A percentile compares a stretch with the other conserved stretches of the same genome.
Conservation (phyloP, 2,113 vertebrate genomes). For the Sialia sialis region DNA sequence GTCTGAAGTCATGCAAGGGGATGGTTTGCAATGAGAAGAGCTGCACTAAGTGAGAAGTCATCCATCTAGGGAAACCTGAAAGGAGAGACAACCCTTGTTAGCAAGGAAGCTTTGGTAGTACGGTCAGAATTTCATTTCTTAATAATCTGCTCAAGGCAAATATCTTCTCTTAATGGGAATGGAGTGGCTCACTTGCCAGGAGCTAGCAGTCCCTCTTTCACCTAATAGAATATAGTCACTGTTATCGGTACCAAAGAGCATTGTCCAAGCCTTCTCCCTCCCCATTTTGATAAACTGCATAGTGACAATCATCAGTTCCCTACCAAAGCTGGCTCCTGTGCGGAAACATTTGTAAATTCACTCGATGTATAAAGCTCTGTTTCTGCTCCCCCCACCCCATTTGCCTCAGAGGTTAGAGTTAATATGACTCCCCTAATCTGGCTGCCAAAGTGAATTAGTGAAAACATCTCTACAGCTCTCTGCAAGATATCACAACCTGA, state of each 20-base stretch:
- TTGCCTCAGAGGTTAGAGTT: conserved; percentile 45
- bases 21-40: conserved; percentile 26
- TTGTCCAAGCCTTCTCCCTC: not conserved
- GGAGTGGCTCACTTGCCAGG: not conserved
- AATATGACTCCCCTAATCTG: conserved; percentile 41
- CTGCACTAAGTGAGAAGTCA: not conserved
- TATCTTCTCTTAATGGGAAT: not conserved
- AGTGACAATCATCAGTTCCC: conserved; percentile 5
- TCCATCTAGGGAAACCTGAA: not conserved
- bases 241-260: not conserved
- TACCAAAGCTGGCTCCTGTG: not conserved
- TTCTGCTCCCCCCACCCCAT: not conserved
- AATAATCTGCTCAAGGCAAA: not conserved
- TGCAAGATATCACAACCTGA: conserved; percentile 39
- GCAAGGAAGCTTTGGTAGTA: not conserved
- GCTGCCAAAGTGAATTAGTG: conserved; percentile 56
- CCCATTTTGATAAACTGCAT: not conserved
- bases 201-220: not conserved
- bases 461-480: conserved; percentile 41
- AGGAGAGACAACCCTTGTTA: not conserved
- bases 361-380: not conserved
- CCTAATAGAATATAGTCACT: not conserved
- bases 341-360: not conserved
- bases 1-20: not conserved
- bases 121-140: not conserved